Percentiles rank a stretch among this genome's conserved stretches.
phyloP scores from a whole-genome alignment of 2,888 invertebrate genomes.

The Xestia c-nigrum region DNA sequence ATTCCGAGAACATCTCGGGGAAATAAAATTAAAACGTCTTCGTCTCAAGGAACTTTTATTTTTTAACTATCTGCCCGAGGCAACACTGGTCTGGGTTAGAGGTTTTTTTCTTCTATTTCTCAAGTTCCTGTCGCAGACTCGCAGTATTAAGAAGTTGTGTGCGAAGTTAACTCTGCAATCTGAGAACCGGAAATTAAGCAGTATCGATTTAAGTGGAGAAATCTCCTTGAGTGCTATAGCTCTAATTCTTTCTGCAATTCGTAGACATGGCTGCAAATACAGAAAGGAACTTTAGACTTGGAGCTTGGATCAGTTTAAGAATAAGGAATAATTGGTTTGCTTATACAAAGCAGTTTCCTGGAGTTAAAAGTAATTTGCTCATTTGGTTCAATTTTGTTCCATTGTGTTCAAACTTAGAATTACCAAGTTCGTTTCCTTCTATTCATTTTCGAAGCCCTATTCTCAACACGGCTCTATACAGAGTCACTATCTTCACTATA shows the following conservation, averaged over 20 bases:
- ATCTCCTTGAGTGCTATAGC: constrained; percentile 7
- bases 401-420: background rate
- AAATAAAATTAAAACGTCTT: constrained; percentile 57
- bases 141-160: constrained; percentile 59
- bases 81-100: constrained; percentile 39
- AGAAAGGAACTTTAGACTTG: background rate
- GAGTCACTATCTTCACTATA: constrained; percentile 1
- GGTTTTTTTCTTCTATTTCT: constrained; percentile 57
- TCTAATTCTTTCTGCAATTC: background rate
- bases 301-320: background rate
- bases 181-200: constrained; percentile 52
- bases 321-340: background rate
- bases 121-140: constrained; percentile 52
- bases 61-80: constrained; percentile 50
- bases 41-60: constrained; percentile 47
- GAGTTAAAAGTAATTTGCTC: background rate
- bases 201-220: constrained; percentile 53
- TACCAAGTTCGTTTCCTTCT: background rate
- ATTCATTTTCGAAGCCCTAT: background rate
- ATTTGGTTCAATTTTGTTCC: background rate
- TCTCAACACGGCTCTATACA: background rate
- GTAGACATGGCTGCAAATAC: background rate
- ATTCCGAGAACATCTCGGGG: constrained; percentile 37
- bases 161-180: constrained; percentile 42
- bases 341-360: background rate